Evolutionary conservation across 64 coral and sea anemone genomes (phyloP).

Genomic region (Stylophora pistillata): DNA sequence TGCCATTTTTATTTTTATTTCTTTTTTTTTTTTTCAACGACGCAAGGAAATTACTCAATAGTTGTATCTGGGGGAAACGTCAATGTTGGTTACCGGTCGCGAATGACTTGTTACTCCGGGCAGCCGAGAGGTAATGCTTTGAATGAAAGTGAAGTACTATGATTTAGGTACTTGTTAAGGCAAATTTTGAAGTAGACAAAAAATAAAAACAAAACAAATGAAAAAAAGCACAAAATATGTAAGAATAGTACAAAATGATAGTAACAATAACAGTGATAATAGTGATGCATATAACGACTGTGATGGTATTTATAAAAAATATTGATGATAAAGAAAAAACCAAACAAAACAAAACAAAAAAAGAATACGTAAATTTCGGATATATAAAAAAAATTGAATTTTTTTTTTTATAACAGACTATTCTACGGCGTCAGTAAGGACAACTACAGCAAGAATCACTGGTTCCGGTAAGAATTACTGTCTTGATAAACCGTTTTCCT

Average conservation of each 20-base stretch:
- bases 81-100: neutral
- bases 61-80: neutral
- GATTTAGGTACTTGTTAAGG: too few relatives aligned
- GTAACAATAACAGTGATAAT: too few relatives aligned
- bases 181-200: too few relatives aligned
- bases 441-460: conserved; percentile 14
- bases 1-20: neutral
- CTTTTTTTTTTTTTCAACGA: neutral
- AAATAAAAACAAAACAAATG: too few relatives aligned
- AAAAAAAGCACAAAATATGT: too few relatives aligned
- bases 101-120: neutral
- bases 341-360: too few relatives aligned
- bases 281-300: too few relatives aligned
- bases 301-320: too few relatives aligned
- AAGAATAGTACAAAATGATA: neutral
- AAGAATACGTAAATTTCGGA: too few relatives aligned
- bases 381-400: neutral
- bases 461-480: neutral
- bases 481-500: neutral
- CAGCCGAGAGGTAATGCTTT: neutral
- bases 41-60: conserved; percentile 1
- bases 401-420: neutral
- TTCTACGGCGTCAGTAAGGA: neutral
- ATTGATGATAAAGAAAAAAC: too few relatives aligned
- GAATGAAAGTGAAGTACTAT: too few relatives aligned